Percentiles rank a stretch among this genome's conserved stretches.
phyloP scores from a whole-genome alignment of 2,797 vertebrate genomes.

The Potorous gilbertii region DNA sequence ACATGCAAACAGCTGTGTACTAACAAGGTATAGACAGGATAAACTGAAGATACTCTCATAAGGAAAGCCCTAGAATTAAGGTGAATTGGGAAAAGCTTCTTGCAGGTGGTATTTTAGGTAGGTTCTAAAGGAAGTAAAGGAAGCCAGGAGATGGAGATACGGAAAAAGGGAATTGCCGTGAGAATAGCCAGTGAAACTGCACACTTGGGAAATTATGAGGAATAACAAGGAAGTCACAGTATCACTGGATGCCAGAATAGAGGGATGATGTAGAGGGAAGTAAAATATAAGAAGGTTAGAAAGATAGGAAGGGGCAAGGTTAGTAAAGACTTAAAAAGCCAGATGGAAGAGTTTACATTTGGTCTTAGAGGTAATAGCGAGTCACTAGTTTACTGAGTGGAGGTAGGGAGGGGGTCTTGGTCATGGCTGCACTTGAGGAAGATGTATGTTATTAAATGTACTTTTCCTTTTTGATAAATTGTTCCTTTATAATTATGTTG shows the following conservation, averaged over 20 bases:
- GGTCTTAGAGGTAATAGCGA: not conserved
- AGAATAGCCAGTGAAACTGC: not conserved
- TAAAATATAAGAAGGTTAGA: not conserved
- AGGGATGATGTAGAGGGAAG: not conserved
- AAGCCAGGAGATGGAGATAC: not conserved
- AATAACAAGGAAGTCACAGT: not conserved
- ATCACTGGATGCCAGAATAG: not conserved
- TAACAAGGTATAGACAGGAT: not conserved
- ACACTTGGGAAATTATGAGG: not conserved
- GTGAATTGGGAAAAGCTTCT: not conserved
- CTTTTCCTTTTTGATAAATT: not conserved
- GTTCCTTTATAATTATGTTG: conserved; percentile 40
- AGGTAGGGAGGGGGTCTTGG: not conserved
- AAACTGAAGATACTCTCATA: not conserved
- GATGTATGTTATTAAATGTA: conserved; percentile 15
- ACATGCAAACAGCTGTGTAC: not conserved
- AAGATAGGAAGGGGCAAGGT: not conserved
- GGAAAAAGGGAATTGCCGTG: not conserved
- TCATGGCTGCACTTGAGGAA: not conserved
- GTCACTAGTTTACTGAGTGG: not conserved
- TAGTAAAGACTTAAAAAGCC: not conserved
- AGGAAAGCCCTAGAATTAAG: not conserved
- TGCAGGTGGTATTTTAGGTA: not conserved
- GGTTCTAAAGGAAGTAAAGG: not conserved
- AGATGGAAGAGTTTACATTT: not conserved